Percentiles rank a stretch among this genome's conserved stretches.
phyloP scores from a whole-genome alignment of 2,888 invertebrate species.

The Cephus rjabovi region DNA sequence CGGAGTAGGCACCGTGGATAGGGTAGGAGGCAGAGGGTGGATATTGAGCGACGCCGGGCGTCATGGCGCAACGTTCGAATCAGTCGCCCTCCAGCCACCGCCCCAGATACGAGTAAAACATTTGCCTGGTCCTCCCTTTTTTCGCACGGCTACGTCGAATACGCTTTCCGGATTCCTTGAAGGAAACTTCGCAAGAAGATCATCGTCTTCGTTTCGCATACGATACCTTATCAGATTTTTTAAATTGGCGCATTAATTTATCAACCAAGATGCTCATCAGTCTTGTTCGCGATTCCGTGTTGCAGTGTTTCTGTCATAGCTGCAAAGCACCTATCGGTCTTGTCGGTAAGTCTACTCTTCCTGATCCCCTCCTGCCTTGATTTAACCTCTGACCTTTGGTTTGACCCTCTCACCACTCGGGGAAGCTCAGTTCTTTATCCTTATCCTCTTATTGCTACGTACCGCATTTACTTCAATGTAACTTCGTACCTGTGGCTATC shows the following conservation, averaged over 20 bases:
- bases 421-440: background rate
- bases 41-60: conserved; percentile 73
- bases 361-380: background rate
- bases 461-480: too few relatives aligned
- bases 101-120: conserved; percentile 65
- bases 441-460: background rate
- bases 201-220: background rate
- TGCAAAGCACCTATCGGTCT: conserved; percentile 82
- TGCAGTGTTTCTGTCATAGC: conserved; percentile 95
- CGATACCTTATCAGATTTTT: conserved; percentile 2
- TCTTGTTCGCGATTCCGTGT: conserved; percentile 90
- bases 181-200: background rate
- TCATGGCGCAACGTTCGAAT: conserved; percentile 71
- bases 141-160: conserved; percentile 26
- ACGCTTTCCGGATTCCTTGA: background rate
- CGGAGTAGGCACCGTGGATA: conserved; percentile 38
- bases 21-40: conserved; percentile 65
- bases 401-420: background rate
- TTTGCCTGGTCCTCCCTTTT: conserved; percentile 68
- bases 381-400: background rate
- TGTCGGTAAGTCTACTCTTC: conserved; percentile 55
- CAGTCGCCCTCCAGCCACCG: conserved; percentile 75
- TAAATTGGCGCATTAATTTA: background rate
- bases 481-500: background rate
- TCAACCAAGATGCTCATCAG: conserved; percentile 82